Evolutionary conservation across 2,888 invertebrate genomes (phyloP).

Genomic region (Poecilobothrus nobilitatus): DNA sequence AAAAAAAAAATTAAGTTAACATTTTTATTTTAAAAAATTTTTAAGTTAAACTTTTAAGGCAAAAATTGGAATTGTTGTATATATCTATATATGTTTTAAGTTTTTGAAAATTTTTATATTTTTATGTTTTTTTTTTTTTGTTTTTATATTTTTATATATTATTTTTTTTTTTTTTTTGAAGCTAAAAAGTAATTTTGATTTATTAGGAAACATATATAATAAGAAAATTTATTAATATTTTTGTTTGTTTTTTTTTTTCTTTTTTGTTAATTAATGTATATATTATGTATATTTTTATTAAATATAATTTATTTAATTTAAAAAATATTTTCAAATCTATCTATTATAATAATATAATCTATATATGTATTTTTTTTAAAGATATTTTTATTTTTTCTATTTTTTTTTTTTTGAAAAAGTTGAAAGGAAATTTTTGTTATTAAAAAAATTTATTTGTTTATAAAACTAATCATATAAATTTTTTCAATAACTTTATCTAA

Average conservation of each 20-base stretch:
- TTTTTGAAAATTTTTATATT: too few species aligned
- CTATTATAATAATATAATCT: not conserved
- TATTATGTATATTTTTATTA: not conserved
- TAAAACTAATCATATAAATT: conserved; percentile 6
- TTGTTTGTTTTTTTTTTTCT: too few species aligned
- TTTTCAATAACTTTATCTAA: not conserved
- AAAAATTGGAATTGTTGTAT: conserved; percentile 2
- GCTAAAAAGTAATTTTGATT: too few species aligned
- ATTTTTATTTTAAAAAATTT: too few species aligned
- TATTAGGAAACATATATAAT: not conserved
- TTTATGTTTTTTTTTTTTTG: not conserved
- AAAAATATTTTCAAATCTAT: not conserved
- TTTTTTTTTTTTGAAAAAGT: not conserved
- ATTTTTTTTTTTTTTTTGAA: too few species aligned
- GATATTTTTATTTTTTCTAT: too few species aligned
- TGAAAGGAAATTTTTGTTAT: not conserved
- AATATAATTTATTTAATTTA: not conserved
- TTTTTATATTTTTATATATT: not conserved
- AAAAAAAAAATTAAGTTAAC: too few species aligned
- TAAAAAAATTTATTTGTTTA: not conserved
- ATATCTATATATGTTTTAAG: too few species aligned
- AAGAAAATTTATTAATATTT: not conserved
- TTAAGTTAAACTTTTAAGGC: not conserved
- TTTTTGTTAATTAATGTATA: too few species aligned
- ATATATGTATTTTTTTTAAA: too few species aligned